Conservation (phyloP, 1,140 invertebrate species). For the Sycophaga agraensis region DNA sequence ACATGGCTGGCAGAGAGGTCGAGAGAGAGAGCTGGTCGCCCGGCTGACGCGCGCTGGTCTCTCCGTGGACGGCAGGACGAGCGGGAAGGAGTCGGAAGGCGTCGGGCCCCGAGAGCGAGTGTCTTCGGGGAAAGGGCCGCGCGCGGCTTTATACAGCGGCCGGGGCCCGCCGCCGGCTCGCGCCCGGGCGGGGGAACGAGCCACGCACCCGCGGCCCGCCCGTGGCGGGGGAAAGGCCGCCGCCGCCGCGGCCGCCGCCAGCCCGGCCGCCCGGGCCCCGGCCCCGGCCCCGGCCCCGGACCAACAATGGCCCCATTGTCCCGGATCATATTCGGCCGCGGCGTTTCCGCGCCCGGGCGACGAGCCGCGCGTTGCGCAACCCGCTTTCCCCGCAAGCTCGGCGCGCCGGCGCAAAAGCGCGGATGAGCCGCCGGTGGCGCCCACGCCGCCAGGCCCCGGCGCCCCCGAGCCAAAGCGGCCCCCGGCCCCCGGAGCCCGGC, state of each 20-base stretch:
- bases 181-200: background rate
- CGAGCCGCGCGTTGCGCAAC: no score
- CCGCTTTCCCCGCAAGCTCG: no score
- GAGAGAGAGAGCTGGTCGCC: background rate
- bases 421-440: no score
- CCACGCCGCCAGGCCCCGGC: no score
- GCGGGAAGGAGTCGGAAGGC: background rate
- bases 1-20: background rate
- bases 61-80: no score
- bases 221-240: background rate
- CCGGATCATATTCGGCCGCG: background rate
- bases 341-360: no score
- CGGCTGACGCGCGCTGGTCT: background rate
- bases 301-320: conserved; percentile 3
- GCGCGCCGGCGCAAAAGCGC: no score
- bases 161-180: background rate
- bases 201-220: background rate
- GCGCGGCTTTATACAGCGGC: conserved; percentile 17
- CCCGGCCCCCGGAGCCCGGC: no score
- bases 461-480: no score
- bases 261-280: no score
- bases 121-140: conserved; percentile 28
- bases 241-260: background rate
- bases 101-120: conserved; percentile 12
- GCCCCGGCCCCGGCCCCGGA: background rate